Conservation (phyloP, 2,888 invertebrate species). For the Trichacis sp. region DNA sequence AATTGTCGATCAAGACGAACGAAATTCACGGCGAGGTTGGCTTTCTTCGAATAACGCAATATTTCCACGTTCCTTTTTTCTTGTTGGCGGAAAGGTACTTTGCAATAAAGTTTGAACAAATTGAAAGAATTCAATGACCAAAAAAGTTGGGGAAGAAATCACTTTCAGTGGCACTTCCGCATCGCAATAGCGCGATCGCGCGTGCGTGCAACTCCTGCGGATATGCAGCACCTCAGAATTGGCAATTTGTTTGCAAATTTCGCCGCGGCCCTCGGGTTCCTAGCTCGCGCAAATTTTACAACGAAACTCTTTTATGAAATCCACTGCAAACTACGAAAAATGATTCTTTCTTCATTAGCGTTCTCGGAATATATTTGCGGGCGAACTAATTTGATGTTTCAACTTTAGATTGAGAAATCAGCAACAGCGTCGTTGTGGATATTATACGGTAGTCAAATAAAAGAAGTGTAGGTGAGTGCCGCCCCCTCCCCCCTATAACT, state of each 20-base stretch:
- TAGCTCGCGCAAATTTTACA: conserved; percentile 42
- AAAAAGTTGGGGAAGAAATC: conserved; percentile 37
- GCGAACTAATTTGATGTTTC: too few species aligned
- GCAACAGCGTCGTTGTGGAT: too few species aligned
- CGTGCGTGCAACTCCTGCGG: conserved; percentile 42
- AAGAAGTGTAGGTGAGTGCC: too few species aligned
- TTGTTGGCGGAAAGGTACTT: conserved; percentile 7
- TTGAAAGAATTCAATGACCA: conserved; percentile 27
- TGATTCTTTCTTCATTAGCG: conserved; percentile 33
- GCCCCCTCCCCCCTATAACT: too few species aligned
- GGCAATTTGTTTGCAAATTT: conserved; percentile 68
- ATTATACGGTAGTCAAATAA: too few species aligned
- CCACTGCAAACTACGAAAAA: conserved; percentile 32
- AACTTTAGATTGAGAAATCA: too few species aligned
- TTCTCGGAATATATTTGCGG: too few species aligned
- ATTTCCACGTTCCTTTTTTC: too few species aligned
- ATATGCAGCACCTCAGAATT: conserved; percentile 60
- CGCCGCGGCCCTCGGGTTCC: conserved; percentile 43
- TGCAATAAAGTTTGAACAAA: conserved; percentile 4
- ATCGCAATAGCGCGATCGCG: conserved; percentile 36
- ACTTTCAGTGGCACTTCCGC: conserved; percentile 33
- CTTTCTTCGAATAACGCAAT: too few species aligned
- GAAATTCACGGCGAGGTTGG: too few species aligned
- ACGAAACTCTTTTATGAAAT: conserved; percentile 38
- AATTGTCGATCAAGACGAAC: too few species aligned